phyloP scores from a whole-genome alignment of 2,113 vertebrate species.

The Mastomys natalensis region DNA sequence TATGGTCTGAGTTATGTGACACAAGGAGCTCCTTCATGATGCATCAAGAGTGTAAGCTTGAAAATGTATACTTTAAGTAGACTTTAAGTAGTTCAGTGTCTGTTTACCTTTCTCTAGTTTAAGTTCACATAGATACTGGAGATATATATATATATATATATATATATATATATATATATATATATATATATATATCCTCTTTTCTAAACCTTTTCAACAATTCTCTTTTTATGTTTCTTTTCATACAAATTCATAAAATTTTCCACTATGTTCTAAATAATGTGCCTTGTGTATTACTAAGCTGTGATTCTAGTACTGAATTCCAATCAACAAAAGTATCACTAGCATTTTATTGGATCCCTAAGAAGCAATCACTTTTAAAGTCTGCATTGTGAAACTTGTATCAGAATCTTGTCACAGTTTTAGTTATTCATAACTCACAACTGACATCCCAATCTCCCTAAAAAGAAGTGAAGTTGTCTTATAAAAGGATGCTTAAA shows the following conservation, averaged over 20 bases:
- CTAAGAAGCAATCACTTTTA: not conserved
- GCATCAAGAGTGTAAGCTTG: not conserved
- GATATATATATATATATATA: not conserved
- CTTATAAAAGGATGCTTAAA: not conserved
- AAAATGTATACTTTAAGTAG: not conserved
- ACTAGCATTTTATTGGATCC: not conserved
- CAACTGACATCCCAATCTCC: not conserved
- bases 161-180: not conserved
- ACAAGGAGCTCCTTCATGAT: not conserved
- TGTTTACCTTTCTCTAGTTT: not conserved
- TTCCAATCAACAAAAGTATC: not conserved
- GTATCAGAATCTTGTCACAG: not conserved
- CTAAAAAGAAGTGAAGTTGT: not conserved
- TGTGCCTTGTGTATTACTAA: not conserved
- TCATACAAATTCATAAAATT: not conserved
- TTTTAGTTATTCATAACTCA: conserved; percentile 2
- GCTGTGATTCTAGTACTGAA: not conserved
- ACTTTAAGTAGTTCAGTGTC: not conserved
- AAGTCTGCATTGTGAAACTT: not conserved
- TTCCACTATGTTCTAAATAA: not conserved
- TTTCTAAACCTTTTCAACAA: not conserved
- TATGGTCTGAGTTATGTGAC: not conserved
- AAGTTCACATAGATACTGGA: not conserved
- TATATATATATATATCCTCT: not conserved
- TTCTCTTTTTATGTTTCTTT: not conserved